phyloP scores from a whole-genome alignment of 2,888 invertebrate genomes.

The Spisula solida region DNA sequence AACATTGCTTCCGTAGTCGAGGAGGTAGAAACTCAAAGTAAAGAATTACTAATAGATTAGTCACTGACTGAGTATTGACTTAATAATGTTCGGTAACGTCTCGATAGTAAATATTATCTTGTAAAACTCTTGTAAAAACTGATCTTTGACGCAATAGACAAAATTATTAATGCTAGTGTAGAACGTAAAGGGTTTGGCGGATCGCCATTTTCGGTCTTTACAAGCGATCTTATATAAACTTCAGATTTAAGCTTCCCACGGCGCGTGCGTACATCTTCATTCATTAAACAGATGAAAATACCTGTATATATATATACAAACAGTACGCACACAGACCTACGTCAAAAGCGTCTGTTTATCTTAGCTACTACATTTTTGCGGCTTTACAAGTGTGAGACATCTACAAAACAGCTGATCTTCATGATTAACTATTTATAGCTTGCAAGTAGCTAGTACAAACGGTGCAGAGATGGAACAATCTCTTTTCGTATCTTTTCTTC shows the following conservation, averaged over 20 bases:
- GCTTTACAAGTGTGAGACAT: slow-evolving; percentile 62
- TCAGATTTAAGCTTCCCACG: slow-evolving; percentile 50
- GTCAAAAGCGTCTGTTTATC: slow-evolving; percentile 50
- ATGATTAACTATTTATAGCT: slow-evolving; percentile 60
- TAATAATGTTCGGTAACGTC: background rate
- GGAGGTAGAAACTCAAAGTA: background rate
- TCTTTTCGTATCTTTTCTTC: background rate
- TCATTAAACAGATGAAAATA: slow-evolving; percentile 50
- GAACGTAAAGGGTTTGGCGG: slow-evolving; percentile 10
- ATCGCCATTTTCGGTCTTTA: slow-evolving; percentile 32
- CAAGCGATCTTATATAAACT: background rate
- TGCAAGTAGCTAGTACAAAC: slow-evolving; percentile 61
- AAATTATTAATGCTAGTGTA: background rate
- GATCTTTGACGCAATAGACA: background rate
- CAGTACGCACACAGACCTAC: slow-evolving; percentile 39
- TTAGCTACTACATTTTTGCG: slow-evolving; percentile 58
- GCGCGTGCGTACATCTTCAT: slow-evolving; percentile 41
- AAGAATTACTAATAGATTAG: slow-evolving; percentile 14
- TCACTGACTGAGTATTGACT: slow-evolving; percentile 10
- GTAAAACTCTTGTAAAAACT: background rate
- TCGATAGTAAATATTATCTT: background rate
- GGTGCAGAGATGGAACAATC: slow-evolving; percentile 34
- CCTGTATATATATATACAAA: slow-evolving; percentile 32
- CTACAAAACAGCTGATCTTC: slow-evolving; percentile 61
- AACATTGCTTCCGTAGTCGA: background rate